These are phyloP conservation scores for Molossus molossus DNA, from an alignment of 2,797 vertebrate genomes.

Conservation along the genomic window DNA sequence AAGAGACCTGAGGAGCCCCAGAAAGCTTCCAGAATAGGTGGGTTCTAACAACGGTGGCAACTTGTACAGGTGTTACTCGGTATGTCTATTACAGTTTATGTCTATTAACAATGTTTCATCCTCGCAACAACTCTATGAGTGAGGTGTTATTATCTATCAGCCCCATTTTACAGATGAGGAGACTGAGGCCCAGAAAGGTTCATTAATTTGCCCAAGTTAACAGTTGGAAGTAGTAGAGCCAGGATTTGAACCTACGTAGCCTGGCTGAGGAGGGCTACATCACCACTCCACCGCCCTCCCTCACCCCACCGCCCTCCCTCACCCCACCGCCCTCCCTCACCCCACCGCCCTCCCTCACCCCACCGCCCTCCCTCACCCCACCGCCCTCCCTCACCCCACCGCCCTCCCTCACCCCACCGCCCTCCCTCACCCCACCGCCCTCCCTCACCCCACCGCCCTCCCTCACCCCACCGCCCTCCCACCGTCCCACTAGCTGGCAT, in stretches of 20 bases:
- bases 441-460: neutral
- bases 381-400: neutral
- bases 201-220: neutral
- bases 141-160: neutral
- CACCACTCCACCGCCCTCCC: neutral
- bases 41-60: neutral
- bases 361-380: neutral
- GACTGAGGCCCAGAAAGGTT: slow-evolving; percentile 27
- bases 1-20: neutral
- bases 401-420: neutral
- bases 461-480: neutral
- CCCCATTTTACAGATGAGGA: slow-evolving; percentile 3
- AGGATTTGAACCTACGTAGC: neutral
- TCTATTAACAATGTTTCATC: neutral
- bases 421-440: neutral
- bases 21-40: neutral
- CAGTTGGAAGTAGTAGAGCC: neutral
- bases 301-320: neutral
- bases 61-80: neutral
- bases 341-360: neutral
- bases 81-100: neutral
- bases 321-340: neutral
- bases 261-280: neutral
- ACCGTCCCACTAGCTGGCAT: neutral
- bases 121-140: neutral